A percentile compares a stretch with the other conserved stretches of the same genome.
These are phyloP conservation scores for Quadroppia sp. DNA, from an alignment of 2,888 invertebrate genomes.

Conservation along the genomic window DNA sequence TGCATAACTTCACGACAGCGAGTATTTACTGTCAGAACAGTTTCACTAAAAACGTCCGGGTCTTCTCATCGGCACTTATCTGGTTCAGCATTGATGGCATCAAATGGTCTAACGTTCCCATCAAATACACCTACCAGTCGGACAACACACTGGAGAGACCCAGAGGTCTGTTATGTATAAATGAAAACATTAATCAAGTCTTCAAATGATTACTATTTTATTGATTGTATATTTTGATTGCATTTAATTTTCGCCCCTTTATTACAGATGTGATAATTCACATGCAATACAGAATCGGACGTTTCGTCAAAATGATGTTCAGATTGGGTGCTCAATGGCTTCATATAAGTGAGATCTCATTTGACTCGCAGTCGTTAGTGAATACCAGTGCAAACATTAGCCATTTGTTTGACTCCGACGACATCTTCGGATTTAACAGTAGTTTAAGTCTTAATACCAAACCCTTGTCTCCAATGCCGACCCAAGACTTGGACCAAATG, in stretches of 20 bases:
- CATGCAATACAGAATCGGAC: slow-evolving; percentile 73
- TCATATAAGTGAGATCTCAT: slow-evolving; percentile 81
- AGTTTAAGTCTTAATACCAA: slow-evolving; percentile 10
- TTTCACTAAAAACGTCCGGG: slow-evolving; percentile 70
- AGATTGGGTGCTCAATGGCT: slow-evolving; percentile 79
- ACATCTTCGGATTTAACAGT: not conserved
- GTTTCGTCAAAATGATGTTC: slow-evolving; percentile 71
- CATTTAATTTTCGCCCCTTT: not conserved
- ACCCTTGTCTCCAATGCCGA: slow-evolving; percentile 12
- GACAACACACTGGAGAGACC: slow-evolving; percentile 75
- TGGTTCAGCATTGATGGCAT: slow-evolving; percentile 76
- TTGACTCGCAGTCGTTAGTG: slow-evolving; percentile 56
- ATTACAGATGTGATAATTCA: slow-evolving; percentile 68
- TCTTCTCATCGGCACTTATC: slow-evolving; percentile 73
- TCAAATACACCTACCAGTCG: slow-evolving; percentile 66
- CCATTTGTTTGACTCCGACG: slow-evolving; percentile 9
- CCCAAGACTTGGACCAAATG: slow-evolving; percentile 11
- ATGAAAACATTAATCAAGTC: not conserved
- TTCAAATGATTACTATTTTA: not conserved
- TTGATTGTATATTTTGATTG: not conserved
- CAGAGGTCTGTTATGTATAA: slow-evolving; percentile 52
- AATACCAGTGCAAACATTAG: slow-evolving; percentile 5
- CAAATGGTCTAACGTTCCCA: slow-evolving; percentile 70
- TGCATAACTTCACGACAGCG: slow-evolving; percentile 77
- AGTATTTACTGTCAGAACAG: slow-evolving; percentile 79